A percentile compares a stretch with the other conserved stretches of the same genome.
Conservation (phyloP, 2,113 vertebrate species). For the human region GRCh38 chr14:30393001-30393500, state of each 20-base stretch:
- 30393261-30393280: not conserved
- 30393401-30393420: not conserved
- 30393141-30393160: not conserved
- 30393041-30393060: not conserved
- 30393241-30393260: not conserved
- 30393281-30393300: not conserved
- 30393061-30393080: not conserved
- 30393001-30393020: not conserved
- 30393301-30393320: conserved; percentile 28
- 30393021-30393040: not conserved
- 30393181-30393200: not conserved
- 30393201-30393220: not conserved
- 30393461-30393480: not conserved
- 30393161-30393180: not conserved
- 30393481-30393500: not conserved
- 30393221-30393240: not conserved
- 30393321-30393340: not conserved
- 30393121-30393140: not conserved
- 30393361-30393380: not conserved
- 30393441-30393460: not conserved
- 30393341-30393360: not conserved
- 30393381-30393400: not conserved
- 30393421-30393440: not conserved
- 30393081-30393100: not conserved
- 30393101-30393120: not conserved